Conservation (phyloP, 2,888 invertebrate species). For the Eueremaeus valkanovi region DNA sequence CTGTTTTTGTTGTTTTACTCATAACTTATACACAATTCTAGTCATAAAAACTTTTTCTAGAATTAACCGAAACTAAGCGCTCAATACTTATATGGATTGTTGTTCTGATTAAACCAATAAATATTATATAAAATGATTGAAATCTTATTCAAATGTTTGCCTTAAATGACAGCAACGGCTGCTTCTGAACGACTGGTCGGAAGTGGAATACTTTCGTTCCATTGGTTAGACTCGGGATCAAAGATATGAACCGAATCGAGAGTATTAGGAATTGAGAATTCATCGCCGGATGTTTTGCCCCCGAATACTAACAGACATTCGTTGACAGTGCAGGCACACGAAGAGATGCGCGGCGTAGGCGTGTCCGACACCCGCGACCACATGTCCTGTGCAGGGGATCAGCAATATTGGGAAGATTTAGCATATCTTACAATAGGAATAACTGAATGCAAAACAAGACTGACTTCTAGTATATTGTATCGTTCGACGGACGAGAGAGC, state of each 20-base stretch:
- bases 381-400: conserved; percentile 59
- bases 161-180: conserved; percentile 70
- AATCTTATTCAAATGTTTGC: not conserved
- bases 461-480: conserved; percentile 73
- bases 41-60: not conserved
- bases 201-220: conserved; percentile 73
- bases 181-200: conserved; percentile 82
- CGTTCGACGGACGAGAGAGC: conserved; percentile 76
- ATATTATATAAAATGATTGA: not conserved
- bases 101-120: not conserved
- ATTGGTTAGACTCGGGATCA: conserved; percentile 70
- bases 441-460: conserved; percentile 38
- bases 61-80: conserved; percentile 27
- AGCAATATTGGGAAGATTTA: not conserved
- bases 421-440: not conserved
- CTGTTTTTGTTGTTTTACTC: not conserved
- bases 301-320: conserved; percentile 78
- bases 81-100: conserved; percentile 35
- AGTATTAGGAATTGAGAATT: conserved; percentile 54
- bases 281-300: conserved; percentile 55
- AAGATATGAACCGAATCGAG: conserved; percentile 78
- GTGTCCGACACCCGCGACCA: conserved; percentile 74
- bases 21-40: no score
- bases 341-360: conserved; percentile 71
- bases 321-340: conserved; percentile 78